Conservation (phyloP, 1,140 invertebrate species). For the Centruroides sculpturatus region DNA sequence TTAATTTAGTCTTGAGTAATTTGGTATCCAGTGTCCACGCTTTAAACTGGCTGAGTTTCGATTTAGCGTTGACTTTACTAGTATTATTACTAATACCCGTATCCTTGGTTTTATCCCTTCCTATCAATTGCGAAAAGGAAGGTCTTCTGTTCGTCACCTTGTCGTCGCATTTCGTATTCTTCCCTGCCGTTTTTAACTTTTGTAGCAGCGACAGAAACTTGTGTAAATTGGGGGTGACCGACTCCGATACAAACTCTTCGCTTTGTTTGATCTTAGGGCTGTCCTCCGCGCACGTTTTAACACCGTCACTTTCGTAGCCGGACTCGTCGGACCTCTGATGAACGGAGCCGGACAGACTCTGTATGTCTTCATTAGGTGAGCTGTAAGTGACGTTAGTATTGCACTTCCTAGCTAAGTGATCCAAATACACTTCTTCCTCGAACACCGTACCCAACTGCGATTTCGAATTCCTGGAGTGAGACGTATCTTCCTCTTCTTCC, state of each 20-base stretch:
- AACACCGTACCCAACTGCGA: conserved; percentile 14
- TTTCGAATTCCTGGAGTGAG: neutral
- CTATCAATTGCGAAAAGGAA: too few relatives aligned
- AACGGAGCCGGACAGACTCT: conserved; percentile 12
- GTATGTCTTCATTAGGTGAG: conserved; percentile 2
- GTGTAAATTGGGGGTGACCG: neutral
- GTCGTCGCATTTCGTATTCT: too few relatives aligned
- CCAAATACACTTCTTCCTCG: conserved; percentile 12
- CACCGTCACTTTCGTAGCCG: conserved; percentile 62
- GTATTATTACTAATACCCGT: too few relatives aligned
- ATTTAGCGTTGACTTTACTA: neutral
- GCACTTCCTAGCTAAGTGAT: conserved; percentile 1
- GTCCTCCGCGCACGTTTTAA: conserved; percentile 24
- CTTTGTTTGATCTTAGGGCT: too few relatives aligned
- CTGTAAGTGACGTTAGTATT: conserved; percentile 3
- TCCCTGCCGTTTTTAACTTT: too few relatives aligned
- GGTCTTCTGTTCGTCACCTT: too few relatives aligned
- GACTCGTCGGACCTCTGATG: conserved; percentile 52
- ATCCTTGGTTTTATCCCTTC: too few relatives aligned
- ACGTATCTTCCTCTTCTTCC: neutral
- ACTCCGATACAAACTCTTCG: too few relatives aligned
- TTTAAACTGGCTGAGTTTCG: conserved; percentile 14
- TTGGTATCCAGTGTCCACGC: conserved; percentile 17
- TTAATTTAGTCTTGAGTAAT: conserved; percentile 11
- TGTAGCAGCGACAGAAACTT: too few relatives aligned